Evolutionary conservation across 2,113 vertebrate genomes (phyloP), one percentile per base, ranked within the genome.

Genomic region (Lamprologus lemairii): DNA sequence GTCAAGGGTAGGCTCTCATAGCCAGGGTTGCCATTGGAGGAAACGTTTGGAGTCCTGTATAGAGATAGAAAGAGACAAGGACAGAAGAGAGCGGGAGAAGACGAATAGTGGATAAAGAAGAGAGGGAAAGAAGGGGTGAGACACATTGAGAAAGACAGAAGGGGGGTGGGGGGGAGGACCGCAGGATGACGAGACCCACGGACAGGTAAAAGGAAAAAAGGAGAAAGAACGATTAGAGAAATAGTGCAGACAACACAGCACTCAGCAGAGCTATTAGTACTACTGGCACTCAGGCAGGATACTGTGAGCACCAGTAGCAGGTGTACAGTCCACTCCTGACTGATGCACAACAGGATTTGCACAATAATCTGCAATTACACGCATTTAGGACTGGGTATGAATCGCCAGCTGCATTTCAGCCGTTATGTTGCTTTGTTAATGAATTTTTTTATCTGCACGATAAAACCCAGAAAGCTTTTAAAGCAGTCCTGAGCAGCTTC

Each of bases 21-120:
- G 97, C 96, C 97, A 98, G 90, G 97, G 97, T 97, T 98, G 97
- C 98, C 98, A 98, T 97, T 98, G 97, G 95, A 98, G 97, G 93
- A 98, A 98, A 95, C 97, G 98, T 97, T 98, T 98, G 96, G 98
- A 98, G 97, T 98, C 97, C 98, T 98, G 96, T 86, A 78, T 88
- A 90, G 94, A 95, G 95, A 96, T 80, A 95, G 95, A 96, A 83
- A 96, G 93, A 96, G 94, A 96, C 88, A 94, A 91, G 87, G 88
- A 92, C 90, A 93, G 86, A 89, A 86, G 83, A 89, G 83, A 87
- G 33, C 55, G 80, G 83, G 87, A 82, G 49, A 79, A 82, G 87
- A 84, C 55, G n/a, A 92, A 83, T 16, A 57, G 65, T 85, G 47
- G 89, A 85, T 58, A 35, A 73, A 88, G 84, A 82, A 87, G 84